phyloP scores from a whole-genome alignment of 2,888 invertebrate genomes.

The Molanna angustata region DNA sequence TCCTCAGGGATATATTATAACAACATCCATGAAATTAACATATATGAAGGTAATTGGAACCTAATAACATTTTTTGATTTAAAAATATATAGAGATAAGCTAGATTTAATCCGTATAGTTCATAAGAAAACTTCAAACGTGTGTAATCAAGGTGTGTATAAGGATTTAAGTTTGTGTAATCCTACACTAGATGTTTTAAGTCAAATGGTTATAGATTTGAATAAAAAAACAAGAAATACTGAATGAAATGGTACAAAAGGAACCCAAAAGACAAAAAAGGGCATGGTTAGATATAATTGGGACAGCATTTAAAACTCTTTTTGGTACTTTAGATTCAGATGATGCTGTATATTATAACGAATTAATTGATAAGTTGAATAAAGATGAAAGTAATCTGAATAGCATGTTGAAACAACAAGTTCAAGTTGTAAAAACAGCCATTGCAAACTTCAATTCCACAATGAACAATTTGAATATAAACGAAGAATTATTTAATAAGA shows the following conservation, averaged over 20 bases:
- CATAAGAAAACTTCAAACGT: background rate
- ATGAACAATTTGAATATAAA: constrained; percentile 27
- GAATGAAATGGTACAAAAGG: background rate
- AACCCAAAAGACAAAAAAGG: constrained; percentile 2
- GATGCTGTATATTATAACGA: constrained; percentile 28
- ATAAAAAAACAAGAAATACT: background rate
- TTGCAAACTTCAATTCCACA: constrained; percentile 31
- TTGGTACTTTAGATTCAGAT: constrained; percentile 5
- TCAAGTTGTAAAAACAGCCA: constrained; percentile 28
- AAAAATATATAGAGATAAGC: background rate
- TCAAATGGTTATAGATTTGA: background rate
- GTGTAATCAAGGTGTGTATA: background rate
- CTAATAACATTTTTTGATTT: background rate
- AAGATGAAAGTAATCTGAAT: constrained; percentile 24
- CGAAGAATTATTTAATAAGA: constrained; percentile 30
- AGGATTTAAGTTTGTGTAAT: background rate
- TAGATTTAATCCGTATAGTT: background rate
- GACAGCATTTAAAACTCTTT: constrained; percentile 10
- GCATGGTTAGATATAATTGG: constrained; percentile 15
- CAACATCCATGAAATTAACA: background rate
- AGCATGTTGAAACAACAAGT: constrained; percentile 31
- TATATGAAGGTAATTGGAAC: background rate
- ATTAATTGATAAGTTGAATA: constrained; percentile 27
- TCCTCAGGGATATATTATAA: background rate
- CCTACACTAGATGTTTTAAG: background rate